Evolutionary conservation across 1,140 invertebrate species (phyloP).

Genomic region (Orchestia grillus): DNA sequence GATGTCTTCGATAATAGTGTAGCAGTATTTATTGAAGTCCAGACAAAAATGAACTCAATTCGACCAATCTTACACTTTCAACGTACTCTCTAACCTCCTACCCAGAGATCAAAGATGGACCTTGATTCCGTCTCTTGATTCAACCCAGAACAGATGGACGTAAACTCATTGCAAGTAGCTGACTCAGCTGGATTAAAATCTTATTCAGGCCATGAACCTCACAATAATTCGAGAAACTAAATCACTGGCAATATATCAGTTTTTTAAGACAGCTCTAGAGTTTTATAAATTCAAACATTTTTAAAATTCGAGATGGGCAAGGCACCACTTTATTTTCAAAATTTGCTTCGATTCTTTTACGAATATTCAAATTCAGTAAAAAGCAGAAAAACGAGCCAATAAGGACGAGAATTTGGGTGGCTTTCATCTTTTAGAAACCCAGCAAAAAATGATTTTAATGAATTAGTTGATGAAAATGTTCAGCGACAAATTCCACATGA

Average conservation of each 20-base stretch:
- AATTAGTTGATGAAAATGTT: neutral
- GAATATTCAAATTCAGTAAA: neutral
- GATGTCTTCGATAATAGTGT: neutral
- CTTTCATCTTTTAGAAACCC: neutral
- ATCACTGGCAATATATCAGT: neutral
- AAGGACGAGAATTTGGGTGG: neutral
- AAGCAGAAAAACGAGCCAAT: neutral
- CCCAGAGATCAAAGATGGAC: neutral
- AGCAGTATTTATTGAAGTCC: neutral
- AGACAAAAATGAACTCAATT: neutral
- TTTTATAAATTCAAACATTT: neutral
- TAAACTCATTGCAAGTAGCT: neutral
- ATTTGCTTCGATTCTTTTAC: neutral
- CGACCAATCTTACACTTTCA: neutral
- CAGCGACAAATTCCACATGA: neutral
- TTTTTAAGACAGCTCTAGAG: neutral
- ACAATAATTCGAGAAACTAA: neutral
- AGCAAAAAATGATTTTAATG: neutral
- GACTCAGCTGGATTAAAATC: neutral
- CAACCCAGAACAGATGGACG: neutral
- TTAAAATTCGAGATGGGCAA: neutral
- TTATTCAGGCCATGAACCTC: neutral
- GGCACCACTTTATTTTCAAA: neutral
- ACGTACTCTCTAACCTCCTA: neutral
- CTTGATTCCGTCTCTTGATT: neutral